Conservation (phyloP, 2,113 vertebrate species). For the Gadus chalcogrammus region DNA sequence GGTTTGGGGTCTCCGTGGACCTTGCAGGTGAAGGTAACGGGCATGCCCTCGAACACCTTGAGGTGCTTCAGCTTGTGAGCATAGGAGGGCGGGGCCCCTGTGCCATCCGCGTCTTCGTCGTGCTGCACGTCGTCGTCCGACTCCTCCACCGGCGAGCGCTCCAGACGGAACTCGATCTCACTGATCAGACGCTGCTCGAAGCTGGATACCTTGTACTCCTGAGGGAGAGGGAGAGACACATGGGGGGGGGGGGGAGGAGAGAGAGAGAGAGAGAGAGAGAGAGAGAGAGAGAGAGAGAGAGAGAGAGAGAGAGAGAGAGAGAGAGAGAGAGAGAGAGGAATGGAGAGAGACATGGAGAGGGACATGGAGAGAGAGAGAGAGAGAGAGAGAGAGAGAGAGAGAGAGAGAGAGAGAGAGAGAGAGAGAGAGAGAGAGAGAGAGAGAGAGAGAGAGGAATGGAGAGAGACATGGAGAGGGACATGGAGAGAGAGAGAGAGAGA, state of each 20-base stretch:
- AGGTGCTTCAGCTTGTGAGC: slow-evolving; percentile 91
- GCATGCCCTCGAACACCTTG: slow-evolving; percentile 97
- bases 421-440: too few species aligned
- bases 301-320: not conserved
- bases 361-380: too few species aligned
- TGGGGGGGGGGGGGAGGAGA: not conserved
- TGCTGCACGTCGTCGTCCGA: slow-evolving; percentile 85
- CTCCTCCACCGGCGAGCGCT: slow-evolving; percentile 92
- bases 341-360: too few species aligned
- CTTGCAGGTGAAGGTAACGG: slow-evolving; percentile 90
- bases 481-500: too few species aligned
- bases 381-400: not conserved
- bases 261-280: not conserved
- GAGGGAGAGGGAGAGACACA: not conserved
- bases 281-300: not conserved
- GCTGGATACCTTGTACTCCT: slow-evolving; percentile 99
- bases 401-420: too few species aligned
- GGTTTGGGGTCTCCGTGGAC: slow-evolving; percentile 89
- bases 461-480: too few species aligned
- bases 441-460: too few species aligned
- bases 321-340: not conserved
- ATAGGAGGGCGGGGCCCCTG: slow-evolving; percentile 75
- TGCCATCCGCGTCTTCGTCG: slow-evolving; percentile 70
- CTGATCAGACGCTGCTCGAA: slow-evolving; percentile 97
- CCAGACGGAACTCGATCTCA: slow-evolving; percentile 94